Conservation (phyloP, 1,140 invertebrate genomes). For the Papilio helenus region DNA sequence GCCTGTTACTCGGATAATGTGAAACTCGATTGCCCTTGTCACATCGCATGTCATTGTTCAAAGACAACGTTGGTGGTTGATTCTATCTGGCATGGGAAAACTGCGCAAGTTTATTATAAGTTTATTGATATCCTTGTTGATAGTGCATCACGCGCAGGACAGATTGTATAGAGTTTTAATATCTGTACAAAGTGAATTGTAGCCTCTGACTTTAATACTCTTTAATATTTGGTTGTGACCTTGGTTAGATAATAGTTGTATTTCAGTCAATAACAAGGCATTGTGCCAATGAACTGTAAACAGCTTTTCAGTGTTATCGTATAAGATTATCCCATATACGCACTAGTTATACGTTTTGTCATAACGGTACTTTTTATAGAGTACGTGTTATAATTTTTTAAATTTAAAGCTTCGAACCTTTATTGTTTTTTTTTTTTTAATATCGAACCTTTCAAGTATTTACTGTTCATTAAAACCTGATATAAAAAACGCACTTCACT, state of each 20-base stretch:
- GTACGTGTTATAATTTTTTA: too few relatives aligned
- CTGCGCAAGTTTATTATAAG: conserved; percentile 40
- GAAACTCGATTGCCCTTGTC: conserved; percentile 45
- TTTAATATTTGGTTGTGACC: neutral
- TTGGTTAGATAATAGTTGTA: neutral
- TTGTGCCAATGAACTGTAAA: neutral
- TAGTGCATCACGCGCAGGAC: conserved; percentile 16
- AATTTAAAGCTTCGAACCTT: too few relatives aligned
- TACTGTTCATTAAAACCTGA: too few relatives aligned
- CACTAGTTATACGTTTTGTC: neutral
- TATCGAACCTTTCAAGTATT: too few relatives aligned
- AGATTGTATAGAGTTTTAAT: neutral
- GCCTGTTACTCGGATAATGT: conserved; percentile 20
- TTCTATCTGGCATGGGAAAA: conserved; percentile 52
- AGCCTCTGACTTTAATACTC: neutral
- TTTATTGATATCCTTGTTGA: conserved; percentile 39
- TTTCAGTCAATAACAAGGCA: neutral
- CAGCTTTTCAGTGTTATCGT: neutral
- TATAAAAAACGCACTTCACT: too few relatives aligned
- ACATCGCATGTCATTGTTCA: conserved; percentile 45
- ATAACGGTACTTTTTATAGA: too few relatives aligned
- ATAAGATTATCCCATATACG: neutral
- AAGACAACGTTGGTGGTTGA: conserved; percentile 30
- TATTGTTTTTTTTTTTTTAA: too few relatives aligned
- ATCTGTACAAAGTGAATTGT: neutral